phyloP scores from a whole-genome alignment of 2,888 invertebrate genomes.

The Automeris io region DNA sequence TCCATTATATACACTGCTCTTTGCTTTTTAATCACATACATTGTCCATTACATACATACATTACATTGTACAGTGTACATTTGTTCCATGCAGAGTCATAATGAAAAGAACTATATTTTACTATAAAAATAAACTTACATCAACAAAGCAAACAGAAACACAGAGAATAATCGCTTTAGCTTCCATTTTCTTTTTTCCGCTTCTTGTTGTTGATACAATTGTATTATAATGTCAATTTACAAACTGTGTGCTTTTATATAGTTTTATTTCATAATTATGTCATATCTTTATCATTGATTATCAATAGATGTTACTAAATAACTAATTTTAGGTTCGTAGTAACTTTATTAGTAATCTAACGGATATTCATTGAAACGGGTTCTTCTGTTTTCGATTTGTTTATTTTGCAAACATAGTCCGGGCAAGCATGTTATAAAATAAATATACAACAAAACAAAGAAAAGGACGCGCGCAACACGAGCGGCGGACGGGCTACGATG shows the following conservation, averaged over 20 bases:
- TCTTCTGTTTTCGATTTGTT: no score
- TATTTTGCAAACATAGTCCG: no score
- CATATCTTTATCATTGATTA: not conserved
- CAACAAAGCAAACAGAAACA: slow-evolving; percentile 6
- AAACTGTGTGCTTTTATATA: slow-evolving; percentile 13
- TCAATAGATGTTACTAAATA: slow-evolving; percentile 2
- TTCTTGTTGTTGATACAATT: not conserved
- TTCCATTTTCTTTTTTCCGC: slow-evolving; percentile 14
- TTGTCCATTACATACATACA: no score
- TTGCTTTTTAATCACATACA: no score
- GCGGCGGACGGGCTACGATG: no score
- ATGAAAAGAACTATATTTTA: not conserved
- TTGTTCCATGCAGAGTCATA: not conserved
- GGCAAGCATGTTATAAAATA: no score
- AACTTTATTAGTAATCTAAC: no score
- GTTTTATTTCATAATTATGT: slow-evolving; percentile 5
- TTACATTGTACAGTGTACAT: not conserved
- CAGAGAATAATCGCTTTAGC: slow-evolving; percentile 11
- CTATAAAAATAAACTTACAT: slow-evolving; percentile 4
- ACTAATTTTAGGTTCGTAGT: slow-evolving; percentile 3
- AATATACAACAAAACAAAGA: no score
- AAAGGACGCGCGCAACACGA: no score
- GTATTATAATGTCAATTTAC: not conserved
- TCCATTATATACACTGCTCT: no score
- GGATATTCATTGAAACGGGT: no score